Percentiles rank a stretch among this genome's conserved stretches.
These are phyloP conservation scores for Diacarnus erythraeanus DNA, from an alignment of 37 sponge, comb jelly and placozoan species.

Conservation along the genomic window DNA sequence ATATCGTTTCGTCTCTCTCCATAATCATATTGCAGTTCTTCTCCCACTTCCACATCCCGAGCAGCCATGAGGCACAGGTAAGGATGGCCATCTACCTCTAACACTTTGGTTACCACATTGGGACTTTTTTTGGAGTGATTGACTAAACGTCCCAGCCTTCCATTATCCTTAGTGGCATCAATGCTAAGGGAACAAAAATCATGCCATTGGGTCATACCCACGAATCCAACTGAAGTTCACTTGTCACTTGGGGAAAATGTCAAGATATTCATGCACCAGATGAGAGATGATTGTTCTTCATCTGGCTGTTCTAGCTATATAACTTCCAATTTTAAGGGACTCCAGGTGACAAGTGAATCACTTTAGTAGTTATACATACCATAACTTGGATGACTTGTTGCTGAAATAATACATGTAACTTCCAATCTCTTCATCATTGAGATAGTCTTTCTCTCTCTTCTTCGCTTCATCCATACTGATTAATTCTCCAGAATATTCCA, in stretches of 20 bases:
- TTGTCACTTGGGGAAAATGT: too few species aligned
- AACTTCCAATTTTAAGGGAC: neutral
- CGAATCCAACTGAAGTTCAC: neutral
- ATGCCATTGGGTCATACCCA: neutral
- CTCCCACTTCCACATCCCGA: conserved; percentile 70
- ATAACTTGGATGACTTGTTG: conserved; percentile 61
- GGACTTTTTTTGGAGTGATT: conserved; percentile 76
- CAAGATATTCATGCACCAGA: too few species aligned
- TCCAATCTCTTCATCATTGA: conserved; percentile 60
- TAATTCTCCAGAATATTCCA: conserved; percentile 91
- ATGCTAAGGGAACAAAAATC: conserved; percentile 36
- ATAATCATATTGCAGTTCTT: conserved; percentile 91
- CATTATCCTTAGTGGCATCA: conserved; percentile 89
- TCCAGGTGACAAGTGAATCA: neutral
- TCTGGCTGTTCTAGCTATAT: neutral
- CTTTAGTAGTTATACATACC: conserved; percentile 28
- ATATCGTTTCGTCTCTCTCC: conserved; percentile 73
- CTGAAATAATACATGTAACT: conserved; percentile 98
- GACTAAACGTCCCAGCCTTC: conserved; percentile 75
- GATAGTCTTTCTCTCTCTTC: conserved; percentile 73
- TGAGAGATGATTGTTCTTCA: neutral
- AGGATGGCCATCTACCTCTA: conserved; percentile 58
- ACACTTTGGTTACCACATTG: conserved; percentile 61
- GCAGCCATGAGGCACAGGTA: conserved; percentile 73
- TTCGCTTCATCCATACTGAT: conserved; percentile 69